Evolutionary conservation across 2,797 vertebrate species (phyloP).

Genomic region (Myotis planiceps): DNA sequence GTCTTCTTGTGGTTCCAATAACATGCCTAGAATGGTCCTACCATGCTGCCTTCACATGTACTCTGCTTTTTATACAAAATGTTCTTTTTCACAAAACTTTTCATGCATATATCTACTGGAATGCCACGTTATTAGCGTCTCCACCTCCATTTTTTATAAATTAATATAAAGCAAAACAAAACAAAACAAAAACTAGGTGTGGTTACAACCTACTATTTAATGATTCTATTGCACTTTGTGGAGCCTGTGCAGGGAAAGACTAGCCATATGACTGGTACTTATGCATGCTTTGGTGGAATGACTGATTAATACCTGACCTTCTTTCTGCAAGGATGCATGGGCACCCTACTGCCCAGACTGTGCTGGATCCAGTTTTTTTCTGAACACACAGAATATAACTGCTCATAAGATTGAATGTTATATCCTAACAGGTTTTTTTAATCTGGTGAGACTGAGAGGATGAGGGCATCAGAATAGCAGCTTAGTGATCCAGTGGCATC

Average conservation of each 20-base stretch:
- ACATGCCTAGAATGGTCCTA: neutral
- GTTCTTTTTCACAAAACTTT: neutral
- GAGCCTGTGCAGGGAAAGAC: no score
- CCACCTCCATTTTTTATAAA: neutral
- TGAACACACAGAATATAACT: neutral
- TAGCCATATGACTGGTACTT: accelerated
- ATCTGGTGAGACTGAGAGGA: neutral
- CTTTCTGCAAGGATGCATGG: neutral
- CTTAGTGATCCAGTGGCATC: accelerated
- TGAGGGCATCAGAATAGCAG: neutral
- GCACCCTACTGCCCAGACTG: accelerated
- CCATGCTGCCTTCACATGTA: neutral
- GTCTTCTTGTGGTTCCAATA: neutral
- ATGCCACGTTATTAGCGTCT: neutral
- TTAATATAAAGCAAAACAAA: neutral
- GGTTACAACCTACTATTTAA: neutral
- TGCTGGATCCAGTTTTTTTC: neutral
- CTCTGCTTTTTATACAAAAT: neutral
- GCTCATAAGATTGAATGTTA: neutral
- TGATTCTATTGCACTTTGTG: no score
- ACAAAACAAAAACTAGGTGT: neutral
- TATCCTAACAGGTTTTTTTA: no score
- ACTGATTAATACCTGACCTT: no score
- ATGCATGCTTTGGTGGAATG: accelerated
- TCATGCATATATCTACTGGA: neutral